phyloP scores from a whole-genome alignment of 1,140 invertebrate genomes.

The Drosophila azteca region DNA sequence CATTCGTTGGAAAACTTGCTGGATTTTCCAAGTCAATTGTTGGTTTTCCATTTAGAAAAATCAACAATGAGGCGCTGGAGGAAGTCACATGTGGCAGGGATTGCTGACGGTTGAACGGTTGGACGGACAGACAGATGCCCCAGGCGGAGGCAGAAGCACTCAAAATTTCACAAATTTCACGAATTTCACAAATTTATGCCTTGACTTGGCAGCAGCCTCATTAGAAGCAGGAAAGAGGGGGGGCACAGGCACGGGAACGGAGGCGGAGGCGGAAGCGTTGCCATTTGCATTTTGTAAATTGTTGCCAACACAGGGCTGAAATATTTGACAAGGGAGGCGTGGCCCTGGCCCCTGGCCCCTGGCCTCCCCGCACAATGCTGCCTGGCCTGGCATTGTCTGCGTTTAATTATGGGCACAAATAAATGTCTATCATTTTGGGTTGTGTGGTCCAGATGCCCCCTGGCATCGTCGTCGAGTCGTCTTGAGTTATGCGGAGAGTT shows the following conservation, averaged over 20 bases:
- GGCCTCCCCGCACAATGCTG: constrained; percentile 18
- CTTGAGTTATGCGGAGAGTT: constrained; percentile 53
- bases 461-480: neutral
- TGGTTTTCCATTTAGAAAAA: constrained; percentile 73
- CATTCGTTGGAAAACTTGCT: constrained; percentile 35
- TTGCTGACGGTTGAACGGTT: constrained; percentile 7
- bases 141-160: constrained; percentile 24
- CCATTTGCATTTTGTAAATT: constrained; percentile 75
- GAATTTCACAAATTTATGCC: constrained; percentile 57
- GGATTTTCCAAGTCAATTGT: constrained; percentile 36
- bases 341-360: neutral
- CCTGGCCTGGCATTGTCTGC: constrained; percentile 61
- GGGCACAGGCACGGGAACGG: neutral
- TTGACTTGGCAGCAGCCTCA: constrained; percentile 57
- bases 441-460: constrained; percentile 42
- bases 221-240: constrained; percentile 22
- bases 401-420: constrained; percentile 81
- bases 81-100: constrained; percentile 63
- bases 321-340: constrained; percentile 68
- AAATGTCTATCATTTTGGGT: constrained; percentile 70
- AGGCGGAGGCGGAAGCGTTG: constrained; percentile 12
- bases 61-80: constrained; percentile 49
- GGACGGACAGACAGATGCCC: constrained; percentile 19
- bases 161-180: neutral
- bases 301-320: constrained; percentile 61